Evolutionary conservation across 2,797 vertebrate genomes (phyloP).

Genomic region (Eulemur coronatus): DNA sequence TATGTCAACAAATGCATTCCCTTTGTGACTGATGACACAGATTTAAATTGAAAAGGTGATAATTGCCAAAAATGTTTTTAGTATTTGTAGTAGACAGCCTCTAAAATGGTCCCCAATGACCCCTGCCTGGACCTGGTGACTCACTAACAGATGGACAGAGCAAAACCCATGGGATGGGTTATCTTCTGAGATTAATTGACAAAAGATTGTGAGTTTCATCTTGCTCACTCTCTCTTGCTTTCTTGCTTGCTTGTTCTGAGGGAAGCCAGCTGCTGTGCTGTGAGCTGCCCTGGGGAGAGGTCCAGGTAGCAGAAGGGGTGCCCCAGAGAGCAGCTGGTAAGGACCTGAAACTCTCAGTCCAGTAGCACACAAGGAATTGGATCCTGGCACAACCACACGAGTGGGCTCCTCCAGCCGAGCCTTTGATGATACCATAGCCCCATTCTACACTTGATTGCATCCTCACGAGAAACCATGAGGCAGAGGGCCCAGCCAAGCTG

Average conservation of each 20-base stretch:
- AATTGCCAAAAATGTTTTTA: background rate
- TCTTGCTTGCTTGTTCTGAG: background rate
- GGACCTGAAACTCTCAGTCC: background rate
- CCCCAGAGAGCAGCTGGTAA: background rate
- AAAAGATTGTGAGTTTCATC: background rate
- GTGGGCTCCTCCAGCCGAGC: background rate
- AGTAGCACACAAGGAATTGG: background rate
- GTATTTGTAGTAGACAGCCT: background rate
- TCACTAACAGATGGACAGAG: background rate
- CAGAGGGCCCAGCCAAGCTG: background rate
- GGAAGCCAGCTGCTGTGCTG: background rate
- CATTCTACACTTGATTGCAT: background rate
- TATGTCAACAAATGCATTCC: background rate
- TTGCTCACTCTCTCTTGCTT: background rate
- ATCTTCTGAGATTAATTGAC: background rate
- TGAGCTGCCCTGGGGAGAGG: background rate
- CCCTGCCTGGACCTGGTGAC: background rate
- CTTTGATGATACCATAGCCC: background rate
- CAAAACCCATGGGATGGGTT: background rate
- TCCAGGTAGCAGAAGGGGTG: background rate
- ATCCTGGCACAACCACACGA: background rate
- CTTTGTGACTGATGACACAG: background rate
- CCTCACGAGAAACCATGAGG: background rate
- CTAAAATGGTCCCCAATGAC: background rate
- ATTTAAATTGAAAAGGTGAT: background rate